phyloP scores from a whole-genome alignment of 2,888 invertebrate species.

The Metalampra italica region DNA sequence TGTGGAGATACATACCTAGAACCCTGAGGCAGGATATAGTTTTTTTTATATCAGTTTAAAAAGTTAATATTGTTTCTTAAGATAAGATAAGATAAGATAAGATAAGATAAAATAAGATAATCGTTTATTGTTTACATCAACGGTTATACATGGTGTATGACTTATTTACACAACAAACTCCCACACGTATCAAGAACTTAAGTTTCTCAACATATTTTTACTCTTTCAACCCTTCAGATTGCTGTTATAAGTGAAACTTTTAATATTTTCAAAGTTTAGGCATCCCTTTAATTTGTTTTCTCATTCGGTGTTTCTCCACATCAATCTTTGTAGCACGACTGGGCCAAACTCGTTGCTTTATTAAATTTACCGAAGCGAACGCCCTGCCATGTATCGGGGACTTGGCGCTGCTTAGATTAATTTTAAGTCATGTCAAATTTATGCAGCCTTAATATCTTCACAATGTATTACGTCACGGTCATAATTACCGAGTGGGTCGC shows the following conservation, averaged over 20 bases:
- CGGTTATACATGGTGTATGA: no score
- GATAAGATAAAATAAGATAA: no score
- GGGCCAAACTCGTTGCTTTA: slow-evolving; percentile 50
- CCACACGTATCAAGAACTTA: no score
- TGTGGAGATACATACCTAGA: no score
- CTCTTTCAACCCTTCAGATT: no score
- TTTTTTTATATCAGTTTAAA: no score
- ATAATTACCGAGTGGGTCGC: slow-evolving; percentile 2
- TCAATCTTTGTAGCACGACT: slow-evolving; percentile 58
- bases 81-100: no score
- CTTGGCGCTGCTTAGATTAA: slow-evolving; percentile 42
- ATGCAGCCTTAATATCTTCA: slow-evolving; percentile 45
- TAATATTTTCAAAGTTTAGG: slow-evolving; percentile 27
- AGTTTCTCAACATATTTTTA: no score
- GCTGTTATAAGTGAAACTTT: background rate
- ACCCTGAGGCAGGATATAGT: no score
- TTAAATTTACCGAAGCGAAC: slow-evolving; percentile 59
- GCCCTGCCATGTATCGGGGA: slow-evolving; percentile 40
- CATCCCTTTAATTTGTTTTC: slow-evolving; percentile 49
- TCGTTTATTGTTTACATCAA: no score
- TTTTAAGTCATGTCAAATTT: slow-evolving; percentile 60
- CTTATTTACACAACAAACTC: no score
- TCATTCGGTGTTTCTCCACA: slow-evolving; percentile 45
- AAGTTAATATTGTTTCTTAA: no score
- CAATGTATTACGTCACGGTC: slow-evolving; percentile 24